A percentile compares a stretch with the other conserved stretches of the same genome.
Conservation (phyloP, 2,113 vertebrate genomes). For the Coryphaenoides rupestris region DNA sequence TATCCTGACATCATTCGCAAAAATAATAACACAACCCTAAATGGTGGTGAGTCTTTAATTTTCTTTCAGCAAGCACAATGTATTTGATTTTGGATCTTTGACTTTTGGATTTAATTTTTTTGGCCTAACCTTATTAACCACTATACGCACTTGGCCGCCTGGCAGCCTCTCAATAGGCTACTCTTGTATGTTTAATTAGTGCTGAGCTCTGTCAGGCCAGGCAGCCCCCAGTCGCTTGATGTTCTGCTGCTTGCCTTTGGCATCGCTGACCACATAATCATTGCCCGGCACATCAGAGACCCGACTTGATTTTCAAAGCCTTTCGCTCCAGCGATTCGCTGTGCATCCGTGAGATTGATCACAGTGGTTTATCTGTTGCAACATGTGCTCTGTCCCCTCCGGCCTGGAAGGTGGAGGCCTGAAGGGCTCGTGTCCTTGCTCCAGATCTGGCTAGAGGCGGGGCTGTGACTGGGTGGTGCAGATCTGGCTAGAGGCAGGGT, state of each 20-base stretch:
- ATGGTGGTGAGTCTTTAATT: too few relatives aligned
- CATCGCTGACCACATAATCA: constrained; percentile 78
- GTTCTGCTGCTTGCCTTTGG: constrained; percentile 73
- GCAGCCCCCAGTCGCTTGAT: constrained; percentile 73
- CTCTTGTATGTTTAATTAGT: constrained; percentile 75
- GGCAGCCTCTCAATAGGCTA: constrained; percentile 50
- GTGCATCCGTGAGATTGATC: constrained; percentile 80
- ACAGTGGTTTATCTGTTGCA: constrained; percentile 80
- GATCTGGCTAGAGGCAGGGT: too few relatives aligned
- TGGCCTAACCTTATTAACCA: constrained; percentile 49
- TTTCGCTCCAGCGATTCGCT: constrained; percentile 75
- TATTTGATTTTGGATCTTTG: too few relatives aligned
- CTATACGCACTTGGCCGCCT: constrained; percentile 54
- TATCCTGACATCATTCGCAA: too few relatives aligned
- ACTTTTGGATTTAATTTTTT: too few relatives aligned
- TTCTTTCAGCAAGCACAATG: too few relatives aligned
- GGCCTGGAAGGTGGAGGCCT: constrained; percentile 68
- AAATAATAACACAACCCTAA: too few relatives aligned
- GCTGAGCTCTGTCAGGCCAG: constrained; percentile 69
- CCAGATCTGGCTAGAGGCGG: constrained; percentile 51
- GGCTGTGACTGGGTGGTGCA: constrained; percentile 22
- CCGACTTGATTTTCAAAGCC: constrained; percentile 79
- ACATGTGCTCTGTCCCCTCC: constrained; percentile 74
- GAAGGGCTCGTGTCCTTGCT: constrained; percentile 70
- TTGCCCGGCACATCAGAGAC: constrained; percentile 75